These are phyloP conservation scores for Acrobasis consociella DNA, from an alignment of 2,888 invertebrate genomes.

Conservation along the genomic window DNA sequence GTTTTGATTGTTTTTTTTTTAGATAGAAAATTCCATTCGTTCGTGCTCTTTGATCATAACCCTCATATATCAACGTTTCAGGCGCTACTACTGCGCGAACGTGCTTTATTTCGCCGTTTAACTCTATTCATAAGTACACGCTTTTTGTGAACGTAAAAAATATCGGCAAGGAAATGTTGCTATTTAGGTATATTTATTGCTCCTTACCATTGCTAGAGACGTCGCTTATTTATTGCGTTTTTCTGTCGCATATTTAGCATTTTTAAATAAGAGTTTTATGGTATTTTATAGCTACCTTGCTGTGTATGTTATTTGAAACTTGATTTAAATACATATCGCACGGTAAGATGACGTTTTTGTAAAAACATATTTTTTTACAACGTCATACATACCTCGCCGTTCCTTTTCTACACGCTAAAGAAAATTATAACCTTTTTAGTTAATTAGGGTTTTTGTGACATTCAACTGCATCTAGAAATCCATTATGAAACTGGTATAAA, in stretches of 20 bases:
- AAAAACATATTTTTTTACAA: too few relatives aligned
- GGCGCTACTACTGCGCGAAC: slow-evolving; percentile 31
- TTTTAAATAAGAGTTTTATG: background rate
- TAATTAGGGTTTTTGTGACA: too few relatives aligned
- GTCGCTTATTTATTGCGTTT: background rate
- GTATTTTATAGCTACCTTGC: too few relatives aligned
- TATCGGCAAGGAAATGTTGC: slow-evolving; percentile 13
- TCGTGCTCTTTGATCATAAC: slow-evolving; percentile 46
- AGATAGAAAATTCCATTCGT: background rate
- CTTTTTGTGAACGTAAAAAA: slow-evolving; percentile 14
- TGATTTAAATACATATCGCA: too few relatives aligned
- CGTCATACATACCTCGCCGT: too few relatives aligned
- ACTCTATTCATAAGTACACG: slow-evolving; percentile 17
- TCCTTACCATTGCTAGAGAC: background rate
- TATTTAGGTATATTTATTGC: slow-evolving; percentile 4
- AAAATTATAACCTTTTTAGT: too few relatives aligned
- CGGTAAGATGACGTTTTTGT: too few relatives aligned
- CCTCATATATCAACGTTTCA: slow-evolving; percentile 56
- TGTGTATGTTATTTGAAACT: too few relatives aligned
- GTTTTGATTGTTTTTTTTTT: background rate
- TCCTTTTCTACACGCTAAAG: too few relatives aligned
- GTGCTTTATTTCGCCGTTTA: slow-evolving; percentile 37
- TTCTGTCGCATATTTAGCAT: background rate
- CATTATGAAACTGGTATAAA: too few relatives aligned
- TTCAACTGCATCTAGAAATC: too few relatives aligned